Conservation (phyloP, 2,797 vertebrate genomes). For the Loris lydekkerianus region DNA sequence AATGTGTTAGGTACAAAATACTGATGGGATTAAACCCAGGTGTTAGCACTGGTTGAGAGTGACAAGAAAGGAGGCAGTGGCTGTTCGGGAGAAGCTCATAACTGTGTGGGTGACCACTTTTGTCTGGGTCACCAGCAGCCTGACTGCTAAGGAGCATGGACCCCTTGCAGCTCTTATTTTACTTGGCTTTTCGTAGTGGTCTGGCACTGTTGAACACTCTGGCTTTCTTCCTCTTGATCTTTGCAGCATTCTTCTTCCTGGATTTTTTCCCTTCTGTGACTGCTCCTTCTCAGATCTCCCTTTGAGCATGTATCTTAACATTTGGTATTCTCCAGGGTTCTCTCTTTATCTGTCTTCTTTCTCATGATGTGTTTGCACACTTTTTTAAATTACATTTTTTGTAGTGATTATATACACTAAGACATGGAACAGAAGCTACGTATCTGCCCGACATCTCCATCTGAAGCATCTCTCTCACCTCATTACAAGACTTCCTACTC, state of each 20-base stretch:
- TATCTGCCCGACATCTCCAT: not conserved
- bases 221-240: not conserved
- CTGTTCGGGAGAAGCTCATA: not conserved
- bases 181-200: not conserved
- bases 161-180: not conserved
- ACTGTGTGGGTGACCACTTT: constrained; percentile 29
- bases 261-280: not conserved
- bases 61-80: not conserved
- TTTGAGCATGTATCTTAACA: not conserved
- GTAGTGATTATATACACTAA: not conserved
- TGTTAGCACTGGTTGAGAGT: constrained; percentile 9
- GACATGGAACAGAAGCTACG: not conserved
- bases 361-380: not conserved
- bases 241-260: not conserved
- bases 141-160: not conserved
- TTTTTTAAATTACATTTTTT: not conserved
- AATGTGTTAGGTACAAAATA: not conserved
- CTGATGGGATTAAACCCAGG: not conserved
- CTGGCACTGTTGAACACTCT: not conserved
- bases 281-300: not conserved
- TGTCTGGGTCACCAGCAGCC: not conserved
- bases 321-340: not conserved
- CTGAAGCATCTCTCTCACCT: not conserved
- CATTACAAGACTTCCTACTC: not conserved
- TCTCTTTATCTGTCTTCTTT: constrained; percentile 37